A percentile compares a stretch with the other conserved stretches of the same genome.
These are phyloP conservation scores for Embidobia sp. DNA, from an alignment of 2,888 invertebrate species.

Conservation along the genomic window DNA sequence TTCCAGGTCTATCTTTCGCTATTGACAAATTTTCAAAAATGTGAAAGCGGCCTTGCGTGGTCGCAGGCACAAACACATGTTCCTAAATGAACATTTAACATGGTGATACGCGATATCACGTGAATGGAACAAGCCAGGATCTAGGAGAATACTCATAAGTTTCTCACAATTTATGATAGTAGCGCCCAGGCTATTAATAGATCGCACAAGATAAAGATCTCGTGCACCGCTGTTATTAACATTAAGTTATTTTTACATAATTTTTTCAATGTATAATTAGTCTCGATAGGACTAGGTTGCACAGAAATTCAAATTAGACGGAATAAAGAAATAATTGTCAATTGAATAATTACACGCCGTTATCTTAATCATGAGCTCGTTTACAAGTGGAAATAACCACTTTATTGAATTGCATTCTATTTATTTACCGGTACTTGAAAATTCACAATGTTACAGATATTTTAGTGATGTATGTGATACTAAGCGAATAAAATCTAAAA, in stretches of 20 bases:
- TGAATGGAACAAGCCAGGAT: conserved; percentile 53
- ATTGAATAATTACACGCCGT: conserved; percentile 34
- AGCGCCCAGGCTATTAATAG: conserved; percentile 56
- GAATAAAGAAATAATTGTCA: conserved; percentile 34
- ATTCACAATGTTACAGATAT: no score
- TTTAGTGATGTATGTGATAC: no score
- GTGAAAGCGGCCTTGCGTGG: conserved; percentile 5
- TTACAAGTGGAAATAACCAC: not conserved
- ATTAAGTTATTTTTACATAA: not conserved
- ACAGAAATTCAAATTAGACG: conserved; percentile 31
- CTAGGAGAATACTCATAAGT: conserved; percentile 44
- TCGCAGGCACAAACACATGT: not conserved
- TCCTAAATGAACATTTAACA: conserved; percentile 45
- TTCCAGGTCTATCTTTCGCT: not conserved
- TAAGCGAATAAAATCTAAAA: no score
- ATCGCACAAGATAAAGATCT: conserved; percentile 44
- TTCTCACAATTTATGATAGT: conserved; percentile 54
- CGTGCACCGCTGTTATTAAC: conserved; percentile 33
- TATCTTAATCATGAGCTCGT: conserved; percentile 4
- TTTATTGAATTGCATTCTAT: not conserved
- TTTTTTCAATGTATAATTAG: conserved; percentile 33
- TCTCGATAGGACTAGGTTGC: conserved; percentile 24
- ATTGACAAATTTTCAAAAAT: conserved; percentile 21
- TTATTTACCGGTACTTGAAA: no score
- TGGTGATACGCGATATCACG: conserved; percentile 49